phyloP scores from a whole-genome alignment of 2,888 invertebrate genomes.

The Rhogogaster chlorosoma region DNA sequence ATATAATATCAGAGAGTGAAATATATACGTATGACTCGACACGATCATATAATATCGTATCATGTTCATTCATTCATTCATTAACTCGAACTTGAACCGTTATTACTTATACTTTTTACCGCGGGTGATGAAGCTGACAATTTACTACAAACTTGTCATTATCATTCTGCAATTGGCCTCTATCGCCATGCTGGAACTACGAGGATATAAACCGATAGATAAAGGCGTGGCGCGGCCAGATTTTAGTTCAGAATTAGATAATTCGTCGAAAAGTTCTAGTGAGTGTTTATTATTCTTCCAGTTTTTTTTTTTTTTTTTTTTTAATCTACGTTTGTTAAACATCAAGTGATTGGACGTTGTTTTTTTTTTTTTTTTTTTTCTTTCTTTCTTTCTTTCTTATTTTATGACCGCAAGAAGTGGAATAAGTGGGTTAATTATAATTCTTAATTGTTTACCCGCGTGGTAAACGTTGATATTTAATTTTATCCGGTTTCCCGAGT shows the following conservation, averaged over 20 bases:
- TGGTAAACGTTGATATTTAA: not conserved
- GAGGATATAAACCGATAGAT: not conserved
- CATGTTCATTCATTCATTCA: too few relatives aligned
- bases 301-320: not conserved
- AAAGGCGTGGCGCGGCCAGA: not conserved
- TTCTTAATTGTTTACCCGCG: too few relatives aligned
- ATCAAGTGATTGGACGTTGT: not conserved
- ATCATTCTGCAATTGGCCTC: not conserved
- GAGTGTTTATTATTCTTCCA: not conserved
- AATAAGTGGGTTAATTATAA: not conserved
- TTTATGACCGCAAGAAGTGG: too few relatives aligned
- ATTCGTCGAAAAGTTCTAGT: not conserved
- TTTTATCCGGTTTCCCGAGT: not conserved
- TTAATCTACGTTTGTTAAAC: not conserved
- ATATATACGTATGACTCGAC: too few relatives aligned
- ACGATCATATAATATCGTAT: too few relatives aligned
- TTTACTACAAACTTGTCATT: not conserved
- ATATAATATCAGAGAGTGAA: too few relatives aligned
- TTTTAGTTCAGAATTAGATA: not conserved
- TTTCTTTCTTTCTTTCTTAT: not conserved
- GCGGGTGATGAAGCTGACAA: conserved; percentile 19
- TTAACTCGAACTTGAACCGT: too few relatives aligned
- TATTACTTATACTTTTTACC: not conserved
- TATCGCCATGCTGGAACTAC: not conserved
- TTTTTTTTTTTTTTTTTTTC: not conserved